phyloP scores from a whole-genome alignment of 2,797 vertebrate genomes.

The Austrolebias charrua region DNA sequence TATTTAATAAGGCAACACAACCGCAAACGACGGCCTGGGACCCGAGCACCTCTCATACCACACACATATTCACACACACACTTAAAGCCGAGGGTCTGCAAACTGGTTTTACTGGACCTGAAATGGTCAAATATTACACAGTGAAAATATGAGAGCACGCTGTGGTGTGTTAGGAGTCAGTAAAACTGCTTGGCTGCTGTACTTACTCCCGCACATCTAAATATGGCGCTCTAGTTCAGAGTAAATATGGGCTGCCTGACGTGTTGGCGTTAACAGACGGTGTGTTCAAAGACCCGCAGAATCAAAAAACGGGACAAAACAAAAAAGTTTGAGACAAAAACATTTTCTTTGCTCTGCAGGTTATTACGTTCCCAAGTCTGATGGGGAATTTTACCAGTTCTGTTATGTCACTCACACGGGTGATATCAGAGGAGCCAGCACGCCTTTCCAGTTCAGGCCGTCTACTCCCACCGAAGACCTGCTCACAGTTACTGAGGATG shows the following conservation, averaged over 20 bases:
- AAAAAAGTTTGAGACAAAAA: not conserved
- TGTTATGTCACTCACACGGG: conserved; percentile 96
- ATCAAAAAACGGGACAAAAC: not conserved
- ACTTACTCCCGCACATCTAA: conserved; percentile 27
- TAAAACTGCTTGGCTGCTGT: conserved; percentile 55
- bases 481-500: conserved; percentile 91
- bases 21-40: conserved; percentile 71
- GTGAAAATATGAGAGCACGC: conserved; percentile 71
- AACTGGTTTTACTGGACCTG: conserved; percentile 73
- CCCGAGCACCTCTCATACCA: conserved; percentile 68
- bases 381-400: conserved; percentile 99
- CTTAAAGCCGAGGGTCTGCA: conserved; percentile 45
- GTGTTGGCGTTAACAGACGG: not conserved
- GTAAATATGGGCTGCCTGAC: conserved; percentile 13
- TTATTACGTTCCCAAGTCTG: conserved; percentile 96
- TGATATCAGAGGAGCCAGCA: conserved; percentile 97
- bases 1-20: conserved; percentile 77
- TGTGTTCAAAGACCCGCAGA: not conserved
- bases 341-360: conserved; percentile 70
- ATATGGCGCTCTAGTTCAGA: conserved; percentile 1
- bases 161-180: conserved; percentile 69
- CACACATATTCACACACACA: conserved; percentile 51
- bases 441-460: conserved; percentile 94
- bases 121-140: conserved; percentile 71
- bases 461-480: conserved; percentile 92